Evolutionary conservation across 2,888 invertebrate genomes (phyloP), one percentile per base, ranked within the genome.

Genomic region (Dasypogon diadema): DNA sequence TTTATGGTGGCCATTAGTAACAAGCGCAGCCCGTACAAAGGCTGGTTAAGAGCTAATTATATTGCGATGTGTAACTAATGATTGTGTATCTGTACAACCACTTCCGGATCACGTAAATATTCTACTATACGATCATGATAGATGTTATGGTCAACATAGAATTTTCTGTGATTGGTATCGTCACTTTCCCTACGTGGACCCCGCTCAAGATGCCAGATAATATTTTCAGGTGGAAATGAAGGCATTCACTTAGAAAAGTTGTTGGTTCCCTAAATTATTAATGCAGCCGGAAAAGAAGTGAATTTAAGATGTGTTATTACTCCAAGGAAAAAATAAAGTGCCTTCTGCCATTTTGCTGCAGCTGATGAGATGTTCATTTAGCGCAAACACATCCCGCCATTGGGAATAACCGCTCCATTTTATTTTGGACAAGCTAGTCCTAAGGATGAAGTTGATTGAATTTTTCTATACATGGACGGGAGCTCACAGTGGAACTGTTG

Each of bases 11-110:
- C 34, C 60, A 60, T 60, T 18, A 60, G 21, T 37, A 21, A 60
- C 37, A 60, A 60, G 37, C 60, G 18, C 34, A 2, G n/a, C n/a
- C n/a, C n/a, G n/a, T n/a, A 37, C 34, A 60, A 60, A 60, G 1
- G 10, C 10, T 60, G 8, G 60, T 42, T 37, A 60, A 60, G 60
- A 60, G 60, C 37, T 60, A 10, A 60, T 60, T 42, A 60, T 37
- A 37, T 60, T 30, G 21, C 37, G 37, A 21, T 60, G 21, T 37
- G 5, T 34, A 6, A n/a, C 42, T 42, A 12, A 42, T 12, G 42
- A 12, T 42, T 42, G 12, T 3, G 8, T 12, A 12, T 42, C 8
- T 42, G 8, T 42, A 6, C 42, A 42, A 42, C 42, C 42, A 2
- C 42, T 42, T 42, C 42, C 42, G 42, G 42, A 42, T 12, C 34